Base-by-base conservation (phyloP, 2,888 invertebrate genomes). In the Allacma fusca region DNA sequence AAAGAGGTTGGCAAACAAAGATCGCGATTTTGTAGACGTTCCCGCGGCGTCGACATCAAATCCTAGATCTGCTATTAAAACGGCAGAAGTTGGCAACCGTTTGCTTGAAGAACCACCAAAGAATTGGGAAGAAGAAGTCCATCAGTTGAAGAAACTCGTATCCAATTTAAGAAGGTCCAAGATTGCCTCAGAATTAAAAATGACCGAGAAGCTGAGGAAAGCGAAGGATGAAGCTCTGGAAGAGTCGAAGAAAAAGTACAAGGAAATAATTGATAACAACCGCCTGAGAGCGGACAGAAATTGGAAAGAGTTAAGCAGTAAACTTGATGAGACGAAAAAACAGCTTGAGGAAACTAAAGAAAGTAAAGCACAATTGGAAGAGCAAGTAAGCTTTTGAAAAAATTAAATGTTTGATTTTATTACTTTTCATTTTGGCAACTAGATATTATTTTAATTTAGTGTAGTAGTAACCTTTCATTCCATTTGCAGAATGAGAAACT, bases 401-500 rank as follows among this genome's bases (percentile, higher is more conserved):
- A 29, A 2, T 67, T 1, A n/a, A 62, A 34, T 21, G 2, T 57
- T 21, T 74, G 16, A 1, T 21, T 57, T 57, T 28, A 44, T 23
- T 73, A 24, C 16, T 19, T 34, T 75, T 75, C 1, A 9, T 75
- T 43, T 12, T n/a, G 1, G 16, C 16, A n/a, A 13, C 9, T 23
- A 21, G 5, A 69, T 23, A n/a, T 23, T 69, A 68, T 68, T 68
- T 50, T 13, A n/a, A 44, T 24, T 1, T n/a, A 70, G 26, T 44
- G 23, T 50, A n/a, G n/a, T n/a, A n/a, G n/a, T n/a, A 1, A 70
- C 13, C 23, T 50, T 44, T 65, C 21, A 7, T 43, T 74, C 23
- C 13, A 12, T 44, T 70, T 57, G 12, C 72, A 82, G 82, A 43
- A 78, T 26, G 78, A 78, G 28, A 78, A 78, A 34, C 40, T 81